A percentile compares a stretch with the other conserved stretches of the same genome.
Evolutionary conservation across 2,797 vertebrate genomes (phyloP).

Genomic region (Eulemur rubriventer): DNA sequence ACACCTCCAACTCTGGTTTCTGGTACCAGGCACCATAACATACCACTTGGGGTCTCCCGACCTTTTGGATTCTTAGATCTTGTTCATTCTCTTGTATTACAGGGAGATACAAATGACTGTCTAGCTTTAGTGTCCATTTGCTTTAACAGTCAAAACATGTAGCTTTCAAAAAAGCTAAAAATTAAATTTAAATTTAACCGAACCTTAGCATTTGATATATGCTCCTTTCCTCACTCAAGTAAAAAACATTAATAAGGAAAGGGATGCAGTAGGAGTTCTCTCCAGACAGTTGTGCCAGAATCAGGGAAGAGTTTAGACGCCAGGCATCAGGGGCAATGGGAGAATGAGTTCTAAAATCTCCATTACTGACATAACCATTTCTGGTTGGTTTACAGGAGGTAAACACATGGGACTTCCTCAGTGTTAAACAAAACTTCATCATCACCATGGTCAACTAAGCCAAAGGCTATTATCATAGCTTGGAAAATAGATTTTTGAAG

Average conservation of each 20-base stretch:
- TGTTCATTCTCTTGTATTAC: not conserved
- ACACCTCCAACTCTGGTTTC: not conserved
- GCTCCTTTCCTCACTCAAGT: not conserved
- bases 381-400: not conserved
- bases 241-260: not conserved
- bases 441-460: not conserved
- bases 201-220: not conserved
- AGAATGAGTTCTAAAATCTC: not conserved
- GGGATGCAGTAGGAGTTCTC: not conserved
- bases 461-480: not conserved
- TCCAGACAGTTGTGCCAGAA: not conserved
- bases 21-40: fast-evolving
- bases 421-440: not conserved
- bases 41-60: not conserved
- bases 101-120: not conserved
- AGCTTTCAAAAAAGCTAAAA: conserved; percentile 1
- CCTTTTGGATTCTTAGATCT: not conserved
- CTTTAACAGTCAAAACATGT: not conserved
- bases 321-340: not conserved
- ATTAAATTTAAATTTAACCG: not conserved
- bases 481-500: not conserved
- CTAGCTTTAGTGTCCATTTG: not conserved
- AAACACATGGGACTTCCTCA: not conserved
- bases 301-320: not conserved
- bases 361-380: not conserved